Base-by-base conservation (phyloP, 2,888 invertebrate species). In the Trichogramma evanescens region DNA sequence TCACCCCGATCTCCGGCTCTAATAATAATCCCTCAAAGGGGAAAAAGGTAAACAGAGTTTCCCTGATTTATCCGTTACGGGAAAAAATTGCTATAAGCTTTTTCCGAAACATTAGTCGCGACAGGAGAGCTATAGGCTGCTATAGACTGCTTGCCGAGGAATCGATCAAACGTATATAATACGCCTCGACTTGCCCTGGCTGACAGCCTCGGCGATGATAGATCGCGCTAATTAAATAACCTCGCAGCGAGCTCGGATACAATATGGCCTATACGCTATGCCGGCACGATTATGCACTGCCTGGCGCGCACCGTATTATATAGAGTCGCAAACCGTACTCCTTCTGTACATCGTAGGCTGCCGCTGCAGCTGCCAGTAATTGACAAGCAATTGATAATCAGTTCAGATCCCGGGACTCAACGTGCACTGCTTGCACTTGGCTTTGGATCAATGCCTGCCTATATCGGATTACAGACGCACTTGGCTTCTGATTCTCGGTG, bases 141-240 rank as follows among this genome's bases (percentile, higher is more conserved):
- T 74, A 74, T 74, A 74, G 73, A 73, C 71, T 72, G 72, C 69
- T 65, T 67, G 67, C 71, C 70, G 75, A 76, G 26, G 26, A 26
- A 26, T 26, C 26, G 26, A 26, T 26, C 26, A 26, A 26, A 26
- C 26, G 26, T 26, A 26, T 26, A 26, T 26, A 26, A 26, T 26
- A 26, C 26, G 26, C 26, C 26, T 26, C 26, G 26, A 26, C 26
- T 26, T 26, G 26, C 26, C 26, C 2, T 26, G 26, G 26, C 26
- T 26, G 26, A 26, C 26, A 26, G 26, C 26, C 26, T 26, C 65
- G 39, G 6, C 66, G 67, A 69, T 76, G 76, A 77, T 76, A 73
- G 76, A 76, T 77, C 73, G 71, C 70, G 66, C 72, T 74, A 76
- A 76, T 76, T 75, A 74, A 77, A 76, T 77, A 76, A 75, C 72